These are phyloP conservation scores for Chrysolina haemoptera DNA, from an alignment of 2,888 invertebrate species.

Conservation along the genomic window DNA sequence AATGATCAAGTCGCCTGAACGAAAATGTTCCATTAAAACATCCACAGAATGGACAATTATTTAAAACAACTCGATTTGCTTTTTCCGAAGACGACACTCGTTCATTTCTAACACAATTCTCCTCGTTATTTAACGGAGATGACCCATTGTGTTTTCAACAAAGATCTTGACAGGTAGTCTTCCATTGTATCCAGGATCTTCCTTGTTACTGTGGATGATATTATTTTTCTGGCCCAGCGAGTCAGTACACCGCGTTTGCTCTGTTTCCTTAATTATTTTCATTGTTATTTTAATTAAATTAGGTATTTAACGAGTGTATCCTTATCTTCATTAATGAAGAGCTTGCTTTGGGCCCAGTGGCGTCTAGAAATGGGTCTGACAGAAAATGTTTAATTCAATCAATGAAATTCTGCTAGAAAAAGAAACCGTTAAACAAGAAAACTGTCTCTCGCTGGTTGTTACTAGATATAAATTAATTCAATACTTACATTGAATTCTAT, in stretches of 20 bases:
- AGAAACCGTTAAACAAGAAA: too few species aligned
- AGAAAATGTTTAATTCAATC: background rate
- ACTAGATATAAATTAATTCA: too few species aligned
- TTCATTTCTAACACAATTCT: background rate
- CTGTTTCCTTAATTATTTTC: constrained; percentile 5
- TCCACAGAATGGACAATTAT: background rate
- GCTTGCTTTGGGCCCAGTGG: background rate
- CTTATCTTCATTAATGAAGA: background rate
- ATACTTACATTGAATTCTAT: too few species aligned
- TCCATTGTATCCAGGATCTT: constrained; percentile 3
- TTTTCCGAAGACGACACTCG: background rate
- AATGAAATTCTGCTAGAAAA: too few species aligned
- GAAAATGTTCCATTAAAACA: background rate
- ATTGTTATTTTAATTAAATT: constrained; percentile 9
- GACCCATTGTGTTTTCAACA: constrained; percentile 11
- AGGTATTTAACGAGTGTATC: background rate
- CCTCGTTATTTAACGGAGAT: constrained; percentile 4
- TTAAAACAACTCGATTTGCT: background rate
- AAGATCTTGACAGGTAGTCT: constrained; percentile 1
- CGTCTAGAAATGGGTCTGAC: background rate
- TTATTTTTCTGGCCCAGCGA: constrained; percentile 7
- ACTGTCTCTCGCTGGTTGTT: too few species aligned
- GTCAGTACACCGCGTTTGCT: background rate
- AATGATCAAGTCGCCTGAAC: too few species aligned
- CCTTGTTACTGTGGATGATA: background rate